Base-by-base conservation (phyloP, 1,140 invertebrate species). In the Ruditapes philippinarum region DNA sequence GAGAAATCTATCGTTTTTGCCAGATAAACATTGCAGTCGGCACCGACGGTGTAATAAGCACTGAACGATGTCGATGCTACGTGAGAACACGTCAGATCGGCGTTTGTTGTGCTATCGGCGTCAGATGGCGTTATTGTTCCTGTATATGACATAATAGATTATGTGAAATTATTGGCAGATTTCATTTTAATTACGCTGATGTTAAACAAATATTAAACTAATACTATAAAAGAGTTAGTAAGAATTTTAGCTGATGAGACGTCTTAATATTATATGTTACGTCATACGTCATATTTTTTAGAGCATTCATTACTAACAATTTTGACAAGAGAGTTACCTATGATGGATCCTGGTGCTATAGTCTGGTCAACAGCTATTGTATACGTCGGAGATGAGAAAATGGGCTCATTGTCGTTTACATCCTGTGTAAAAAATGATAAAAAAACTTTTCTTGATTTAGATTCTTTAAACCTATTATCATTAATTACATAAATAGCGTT, bases 21-120 rank as follows among this genome's bases (percentile, higher is more conserved):
- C 45, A 85, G 31, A 45, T 85, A 74, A 19, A 85, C 45, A 17
- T 57, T 74, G 70, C 82, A 85, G 40, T 74, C 33, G 0, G 57
- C 22, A 19, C 45, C 45, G 1, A 85, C 45, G 40, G 65, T 85
- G 33, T 74, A 85, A n/a, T 73, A 74, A n/a, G 65, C 57, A 11
- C 65, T 17, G 31, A 19, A 9, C 33, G 65, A 5, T 3, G 82
- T 74, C n/a, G 60, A 31, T 5, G 82, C 73, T 11, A 33, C 28
- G 11, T 42, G 65, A 0, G 82, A 51, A 36, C 82, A 85, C 0
- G 82, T 70, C 11, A 28, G 49, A n/a, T 74, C 36, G 36, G 60
- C 82, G 60, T 85, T 85, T 12, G 25, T 51, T 54, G 38, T 68
- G 68, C 65, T 74, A 14, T 70, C 28, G 5, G 4, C 65, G 22